phyloP scores from a whole-genome alignment of 1,140 invertebrate species.

The Potamilus streckersoni region DNA sequence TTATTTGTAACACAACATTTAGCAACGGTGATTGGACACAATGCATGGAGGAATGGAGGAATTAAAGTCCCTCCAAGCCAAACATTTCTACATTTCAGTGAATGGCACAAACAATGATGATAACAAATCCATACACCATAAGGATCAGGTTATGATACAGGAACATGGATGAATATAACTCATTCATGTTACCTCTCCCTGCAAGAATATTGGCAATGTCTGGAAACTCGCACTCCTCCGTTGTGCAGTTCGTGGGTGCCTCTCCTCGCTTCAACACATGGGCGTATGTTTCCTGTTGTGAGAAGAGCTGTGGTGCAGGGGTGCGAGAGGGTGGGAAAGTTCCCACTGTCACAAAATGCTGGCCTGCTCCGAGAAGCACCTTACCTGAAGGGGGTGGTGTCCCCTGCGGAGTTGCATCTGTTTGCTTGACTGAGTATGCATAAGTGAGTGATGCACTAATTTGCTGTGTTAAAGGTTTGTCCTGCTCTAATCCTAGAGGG shows the following conservation, averaged over 20 bases:
- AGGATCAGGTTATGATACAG: neutral
- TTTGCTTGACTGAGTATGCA: conserved; percentile 46
- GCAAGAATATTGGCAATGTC: conserved; percentile 23
- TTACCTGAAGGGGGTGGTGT: conserved; percentile 54
- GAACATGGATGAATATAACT: neutral
- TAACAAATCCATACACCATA: neutral
- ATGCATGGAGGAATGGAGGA: no score
- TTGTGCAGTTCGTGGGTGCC: conserved; percentile 40
- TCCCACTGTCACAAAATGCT: neutral
- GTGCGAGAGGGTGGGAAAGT: conserved; percentile 12
- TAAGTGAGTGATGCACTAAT: conserved; percentile 39
- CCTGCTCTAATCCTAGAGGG: conserved; percentile 17
- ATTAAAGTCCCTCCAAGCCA: no score
- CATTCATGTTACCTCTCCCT: conserved; percentile 22
- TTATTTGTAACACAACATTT: no score
- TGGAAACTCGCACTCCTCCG: conserved; percentile 6
- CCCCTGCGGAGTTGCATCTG: conserved; percentile 31
- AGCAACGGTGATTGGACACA: no score
- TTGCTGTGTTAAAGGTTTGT: conserved; percentile 50
- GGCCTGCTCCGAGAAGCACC: conserved; percentile 9
- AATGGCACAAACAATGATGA: neutral
- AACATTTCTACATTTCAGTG: no score
- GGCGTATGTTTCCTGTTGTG: conserved; percentile 53
- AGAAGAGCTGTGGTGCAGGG: conserved; percentile 11
- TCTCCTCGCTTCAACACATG: conserved; percentile 49